Conservation (phyloP, 2,888 invertebrate genomes). For the Plebejus melissa region DNA sequence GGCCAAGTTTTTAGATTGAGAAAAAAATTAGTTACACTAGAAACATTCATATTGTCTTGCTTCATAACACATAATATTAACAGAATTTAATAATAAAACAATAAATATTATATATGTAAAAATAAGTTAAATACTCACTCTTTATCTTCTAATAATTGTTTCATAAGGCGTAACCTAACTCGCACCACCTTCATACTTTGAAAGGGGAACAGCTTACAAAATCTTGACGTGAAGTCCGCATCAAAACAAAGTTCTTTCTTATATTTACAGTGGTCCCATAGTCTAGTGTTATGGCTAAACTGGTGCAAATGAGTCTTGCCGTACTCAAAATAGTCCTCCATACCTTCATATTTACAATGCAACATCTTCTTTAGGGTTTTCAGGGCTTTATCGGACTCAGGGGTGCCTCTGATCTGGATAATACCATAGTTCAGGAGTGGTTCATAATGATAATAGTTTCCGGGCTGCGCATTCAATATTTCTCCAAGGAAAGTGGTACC, state of each 20-base stretch:
- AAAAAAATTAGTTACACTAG: too few species aligned
- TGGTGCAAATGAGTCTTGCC: slow-evolving; percentile 88
- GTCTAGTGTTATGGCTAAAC: slow-evolving; percentile 89
- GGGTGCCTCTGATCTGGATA: slow-evolving; percentile 87
- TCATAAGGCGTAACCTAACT: slow-evolving; percentile 84
- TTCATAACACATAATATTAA: too few species aligned
- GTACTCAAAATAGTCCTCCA: slow-evolving; percentile 87
- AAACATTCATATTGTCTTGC: too few species aligned
- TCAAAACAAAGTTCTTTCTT: slow-evolving; percentile 72
- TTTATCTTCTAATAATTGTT: slow-evolving; percentile 84
- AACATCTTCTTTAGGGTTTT: slow-evolving; percentile 84
- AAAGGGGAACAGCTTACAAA: slow-evolving; percentile 91
- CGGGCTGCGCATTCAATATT: slow-evolving; percentile 89
- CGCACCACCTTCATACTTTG: slow-evolving; percentile 94
- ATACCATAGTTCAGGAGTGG: slow-evolving; percentile 91
- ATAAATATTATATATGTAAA: neutral
- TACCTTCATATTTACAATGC: slow-evolving; percentile 85
- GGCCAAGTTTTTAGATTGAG: too few species aligned
- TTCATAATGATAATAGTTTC: slow-evolving; percentile 94
- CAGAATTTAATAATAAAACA: neutral
- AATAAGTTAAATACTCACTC: slow-evolving; percentile 72
- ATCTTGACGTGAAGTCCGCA: slow-evolving; percentile 83
- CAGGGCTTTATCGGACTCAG: slow-evolving; percentile 83
- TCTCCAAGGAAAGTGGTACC: slow-evolving; percentile 95
- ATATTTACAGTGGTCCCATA: slow-evolving; percentile 89